Percentiles rank a stretch among this genome's conserved stretches.
These are phyloP conservation scores for Saxicola maurus DNA, from an alignment of 2,797 vertebrate species.

Conservation along the genomic window DNA sequence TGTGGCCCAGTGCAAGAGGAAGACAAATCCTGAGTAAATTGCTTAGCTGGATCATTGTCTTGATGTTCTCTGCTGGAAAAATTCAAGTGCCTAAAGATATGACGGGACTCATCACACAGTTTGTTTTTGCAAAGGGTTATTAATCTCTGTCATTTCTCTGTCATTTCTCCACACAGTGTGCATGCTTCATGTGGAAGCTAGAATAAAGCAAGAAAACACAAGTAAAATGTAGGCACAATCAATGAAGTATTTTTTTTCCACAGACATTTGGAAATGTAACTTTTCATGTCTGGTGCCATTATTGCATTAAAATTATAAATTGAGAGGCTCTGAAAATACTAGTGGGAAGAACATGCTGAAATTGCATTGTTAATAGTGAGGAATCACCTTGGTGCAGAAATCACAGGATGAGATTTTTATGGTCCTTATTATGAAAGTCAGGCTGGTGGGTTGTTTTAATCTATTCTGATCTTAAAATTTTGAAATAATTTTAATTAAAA, in stretches of 20 bases:
- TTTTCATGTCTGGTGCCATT: neutral
- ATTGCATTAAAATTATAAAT: neutral
- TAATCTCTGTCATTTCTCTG: neutral
- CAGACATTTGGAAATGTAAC: neutral
- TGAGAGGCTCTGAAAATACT: neutral
- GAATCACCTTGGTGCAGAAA: neutral
- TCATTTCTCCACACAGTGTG: neutral
- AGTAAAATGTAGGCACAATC: neutral
- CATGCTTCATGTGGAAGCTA: neutral
- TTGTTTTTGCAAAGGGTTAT: neutral
- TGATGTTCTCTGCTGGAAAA: neutral
- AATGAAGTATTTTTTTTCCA: neutral
- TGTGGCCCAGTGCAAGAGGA: neutral
- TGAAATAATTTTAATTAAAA: neutral
- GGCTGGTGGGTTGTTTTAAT: neutral
- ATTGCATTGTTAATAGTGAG: neutral
- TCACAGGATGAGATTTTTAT: neutral
- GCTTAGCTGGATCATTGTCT: neutral
- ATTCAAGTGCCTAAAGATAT: neutral
- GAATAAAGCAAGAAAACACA: neutral
- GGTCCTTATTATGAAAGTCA: neutral
- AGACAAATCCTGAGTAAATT: neutral
- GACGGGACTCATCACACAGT: neutral
- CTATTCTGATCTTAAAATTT: neutral
- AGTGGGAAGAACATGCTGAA: neutral